Conservation (phyloP, 2,888 invertebrate species). For the Lithophane leautieri region DNA sequence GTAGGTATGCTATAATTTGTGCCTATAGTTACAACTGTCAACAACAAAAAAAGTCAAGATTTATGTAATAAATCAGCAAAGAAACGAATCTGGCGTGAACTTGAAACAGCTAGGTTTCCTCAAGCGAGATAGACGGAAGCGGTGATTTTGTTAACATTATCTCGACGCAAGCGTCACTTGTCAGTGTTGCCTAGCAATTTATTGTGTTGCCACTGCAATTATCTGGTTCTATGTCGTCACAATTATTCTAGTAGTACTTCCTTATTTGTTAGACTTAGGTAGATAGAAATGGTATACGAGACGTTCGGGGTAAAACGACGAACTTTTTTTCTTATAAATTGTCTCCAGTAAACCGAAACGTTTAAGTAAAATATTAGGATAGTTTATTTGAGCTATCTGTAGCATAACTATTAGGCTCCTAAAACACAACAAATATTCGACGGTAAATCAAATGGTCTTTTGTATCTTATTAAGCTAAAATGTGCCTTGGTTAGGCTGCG, state of each 20-base stretch:
- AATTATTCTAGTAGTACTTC: constrained; percentile 4
- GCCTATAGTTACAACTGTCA: background rate
- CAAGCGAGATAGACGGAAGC: constrained; percentile 24
- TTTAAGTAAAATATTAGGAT: no score
- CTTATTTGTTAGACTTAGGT: constrained; percentile 3
- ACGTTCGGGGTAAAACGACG: no score
- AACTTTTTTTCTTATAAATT: no score
- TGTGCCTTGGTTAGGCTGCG: no score
- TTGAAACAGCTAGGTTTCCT: constrained; percentile 33
- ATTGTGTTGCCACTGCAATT: constrained; percentile 35
- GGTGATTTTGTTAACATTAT: constrained; percentile 41
- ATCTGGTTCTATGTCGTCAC: constrained; percentile 18
- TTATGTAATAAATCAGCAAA: background rate
- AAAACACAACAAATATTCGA: no score
- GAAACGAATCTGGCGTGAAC: constrained; percentile 16
- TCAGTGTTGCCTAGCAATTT: constrained; percentile 45
- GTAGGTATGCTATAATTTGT: background rate
- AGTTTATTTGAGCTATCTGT: no score
- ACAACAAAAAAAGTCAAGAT: background rate
- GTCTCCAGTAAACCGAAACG: no score
- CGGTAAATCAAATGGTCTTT: no score
- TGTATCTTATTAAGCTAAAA: no score
- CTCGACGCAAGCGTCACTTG: constrained; percentile 10
- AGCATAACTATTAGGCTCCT: no score
- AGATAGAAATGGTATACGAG: background rate